Base-by-base conservation (phyloP, 2,888 invertebrate species). In the Cephalotes varians region DNA sequence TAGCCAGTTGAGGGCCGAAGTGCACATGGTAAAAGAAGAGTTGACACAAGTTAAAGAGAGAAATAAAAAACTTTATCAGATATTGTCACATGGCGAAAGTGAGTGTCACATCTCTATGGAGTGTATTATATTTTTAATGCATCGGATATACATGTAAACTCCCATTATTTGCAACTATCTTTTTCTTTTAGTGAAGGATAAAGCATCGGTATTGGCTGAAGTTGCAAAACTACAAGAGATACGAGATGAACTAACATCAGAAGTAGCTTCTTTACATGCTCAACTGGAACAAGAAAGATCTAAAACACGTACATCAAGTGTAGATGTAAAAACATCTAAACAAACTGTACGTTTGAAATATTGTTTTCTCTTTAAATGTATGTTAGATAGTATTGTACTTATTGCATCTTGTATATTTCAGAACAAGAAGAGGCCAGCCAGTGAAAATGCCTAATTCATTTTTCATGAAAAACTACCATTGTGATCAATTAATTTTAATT, bases 271-370 rank as follows among this genome's bases (percentile, higher is more conserved):
- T 47, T 95, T 98, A 37, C 96, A 97, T 92, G 96, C 96, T 7
- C 96, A 97, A 83, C 94, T 98, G 54, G 97, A 98, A 94, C 97
- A 97, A 92, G 97, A 98, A 94, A 95, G 97, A 71, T 97, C 97
- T 4, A 97, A 96, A 94, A 95, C 95, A 71, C 95, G 95, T 84
- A 93, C 95, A 58, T 93, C 95, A 74, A 95, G 94, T 86, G 93
- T 95, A 69, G 96, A 97, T 85, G 92, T 96, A 0, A 96, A 94
- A 83, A 87, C 93, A 47, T 91, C 91, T 15, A 94, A 94, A 86
- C 94, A 94, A 90, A 92, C 88, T 83, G 94, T 94, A 91, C 92
- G 88, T 86, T 86, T 5, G 5, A 58, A 44, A 47, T 15, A 3
- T 28, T 25, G 21, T 54, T 31, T 58, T 54, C 2, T 31, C 4